Percentiles rank a stretch among this genome's conserved stretches.
Evolutionary conservation across 30 jellyfish, hydroid and myxozoan species (phyloP).

Genomic region (Aurelia sp.): DNA sequence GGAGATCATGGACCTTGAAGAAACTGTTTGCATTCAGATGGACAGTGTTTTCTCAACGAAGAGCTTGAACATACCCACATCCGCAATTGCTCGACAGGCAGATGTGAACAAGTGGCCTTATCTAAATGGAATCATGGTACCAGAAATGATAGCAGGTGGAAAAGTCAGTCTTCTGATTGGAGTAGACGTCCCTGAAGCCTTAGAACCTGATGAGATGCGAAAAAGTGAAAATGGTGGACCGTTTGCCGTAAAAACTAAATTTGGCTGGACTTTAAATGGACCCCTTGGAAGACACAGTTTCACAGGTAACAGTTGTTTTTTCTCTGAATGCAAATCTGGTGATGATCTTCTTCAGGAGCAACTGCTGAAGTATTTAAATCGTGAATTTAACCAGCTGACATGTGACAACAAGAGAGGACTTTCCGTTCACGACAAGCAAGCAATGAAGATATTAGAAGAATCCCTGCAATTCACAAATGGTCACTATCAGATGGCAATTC

Average conservation of each 20-base stretch:
- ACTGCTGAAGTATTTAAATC: conserved; percentile 26
- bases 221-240: not conserved
- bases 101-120: conserved; percentile 47
- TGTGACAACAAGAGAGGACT: conserved; percentile 25
- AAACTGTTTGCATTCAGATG: conserved; percentile 42
- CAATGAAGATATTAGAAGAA: conserved; percentile 34
- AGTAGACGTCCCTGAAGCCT: not conserved
- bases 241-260: not conserved
- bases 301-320: not conserved
- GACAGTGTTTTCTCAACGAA: conserved; percentile 37
- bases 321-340: not conserved
- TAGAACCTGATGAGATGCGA: not conserved
- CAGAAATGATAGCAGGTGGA: not conserved
- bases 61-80: conserved; percentile 38
- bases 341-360: conserved; percentile 21
- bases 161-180: not conserved
- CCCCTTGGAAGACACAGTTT: not conserved
- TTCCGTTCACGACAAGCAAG: conserved; percentile 47
- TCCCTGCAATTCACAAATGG: conserved; percentile 10
- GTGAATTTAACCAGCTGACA: conserved; percentile 25
- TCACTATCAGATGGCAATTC: no score
- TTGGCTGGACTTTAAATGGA: conserved; percentile 1
- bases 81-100: conserved; percentile 50
- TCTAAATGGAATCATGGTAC: not conserved
- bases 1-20: conserved; percentile 36